Percentiles rank a stretch among this genome's conserved stretches.
Conservation (phyloP, 2,113 vertebrate species). For the Struthio camelus region DNA sequence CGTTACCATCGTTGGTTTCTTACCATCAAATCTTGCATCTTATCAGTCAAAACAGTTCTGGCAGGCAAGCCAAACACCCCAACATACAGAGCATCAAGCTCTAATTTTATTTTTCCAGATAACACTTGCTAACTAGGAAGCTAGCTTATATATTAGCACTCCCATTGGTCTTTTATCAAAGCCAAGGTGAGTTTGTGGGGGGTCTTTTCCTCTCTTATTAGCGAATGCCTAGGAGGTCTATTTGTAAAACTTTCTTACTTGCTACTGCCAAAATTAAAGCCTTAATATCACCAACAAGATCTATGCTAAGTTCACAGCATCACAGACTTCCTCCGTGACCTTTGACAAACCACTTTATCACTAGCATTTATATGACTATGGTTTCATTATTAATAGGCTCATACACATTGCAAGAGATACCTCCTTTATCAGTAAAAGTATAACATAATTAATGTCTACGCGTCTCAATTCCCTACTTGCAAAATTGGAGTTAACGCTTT, state of each 20-base stretch:
- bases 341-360: not conserved
- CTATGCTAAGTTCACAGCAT: not conserved
- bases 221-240: not conserved
- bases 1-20: not conserved
- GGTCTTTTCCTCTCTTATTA: not conserved
- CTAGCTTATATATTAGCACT: not conserved
- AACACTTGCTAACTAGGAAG: not conserved
- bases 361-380: not conserved
- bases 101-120: not conserved
- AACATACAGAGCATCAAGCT: not conserved
- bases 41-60: not conserved
- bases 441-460: not conserved
- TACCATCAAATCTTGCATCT: not conserved
- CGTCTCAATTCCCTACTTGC: not conserved
- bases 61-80: not conserved
- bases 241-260: not conserved
- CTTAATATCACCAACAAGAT: not conserved
- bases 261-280: not conserved
- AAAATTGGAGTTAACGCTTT: not conserved
- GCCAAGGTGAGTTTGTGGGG: not conserved
- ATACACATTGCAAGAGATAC: not conserved
- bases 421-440: not conserved
- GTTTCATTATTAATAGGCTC: not conserved
- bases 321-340: not conserved
- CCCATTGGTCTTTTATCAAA: not conserved